These are phyloP conservation scores for Hemistola chrysoprasaria DNA, from an alignment of 2,888 invertebrate genomes.

Conservation along the genomic window DNA sequence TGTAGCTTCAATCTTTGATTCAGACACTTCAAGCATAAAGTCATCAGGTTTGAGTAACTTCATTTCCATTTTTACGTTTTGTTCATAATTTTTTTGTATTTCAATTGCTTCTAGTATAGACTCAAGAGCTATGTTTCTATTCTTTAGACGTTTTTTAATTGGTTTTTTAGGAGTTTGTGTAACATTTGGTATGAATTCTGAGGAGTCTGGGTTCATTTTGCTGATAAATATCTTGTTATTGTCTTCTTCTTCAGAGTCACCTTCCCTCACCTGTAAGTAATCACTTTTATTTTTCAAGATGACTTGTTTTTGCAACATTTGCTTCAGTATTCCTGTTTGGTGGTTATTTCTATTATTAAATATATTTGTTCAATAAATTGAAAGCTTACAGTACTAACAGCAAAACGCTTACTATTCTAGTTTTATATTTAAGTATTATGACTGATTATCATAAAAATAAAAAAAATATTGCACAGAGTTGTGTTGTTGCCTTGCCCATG, in stretches of 20 bases:
- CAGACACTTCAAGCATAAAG: constrained; percentile 22
- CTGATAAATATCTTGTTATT: constrained; percentile 17
- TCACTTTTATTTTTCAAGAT: neutral
- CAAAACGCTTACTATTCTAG: no score
- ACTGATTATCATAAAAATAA: no score
- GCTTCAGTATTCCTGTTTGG: no score
- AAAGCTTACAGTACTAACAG: no score
- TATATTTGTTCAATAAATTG: no score
- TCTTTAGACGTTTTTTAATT: constrained; percentile 28
- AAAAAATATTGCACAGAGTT: no score
- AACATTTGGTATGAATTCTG: constrained; percentile 7
- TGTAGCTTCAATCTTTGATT: neutral
- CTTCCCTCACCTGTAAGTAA: constrained; percentile 43
- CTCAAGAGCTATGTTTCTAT: constrained; percentile 48
- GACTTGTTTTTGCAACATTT: no score
- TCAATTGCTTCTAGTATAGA: constrained; percentile 39
- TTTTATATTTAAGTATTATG: neutral
- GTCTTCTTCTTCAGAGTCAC: constrained; percentile 25
- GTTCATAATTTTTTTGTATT: neutral
- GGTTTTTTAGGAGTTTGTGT: constrained; percentile 3
- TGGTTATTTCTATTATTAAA: no score
- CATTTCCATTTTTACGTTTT: constrained; percentile 1
- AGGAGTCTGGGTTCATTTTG: constrained; percentile 13
- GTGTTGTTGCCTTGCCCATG: no score
- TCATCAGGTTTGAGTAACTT: constrained; percentile 38